phyloP scores from a whole-genome alignment of 2,113 vertebrate species.

The Ploceus nigricollis region DNA sequence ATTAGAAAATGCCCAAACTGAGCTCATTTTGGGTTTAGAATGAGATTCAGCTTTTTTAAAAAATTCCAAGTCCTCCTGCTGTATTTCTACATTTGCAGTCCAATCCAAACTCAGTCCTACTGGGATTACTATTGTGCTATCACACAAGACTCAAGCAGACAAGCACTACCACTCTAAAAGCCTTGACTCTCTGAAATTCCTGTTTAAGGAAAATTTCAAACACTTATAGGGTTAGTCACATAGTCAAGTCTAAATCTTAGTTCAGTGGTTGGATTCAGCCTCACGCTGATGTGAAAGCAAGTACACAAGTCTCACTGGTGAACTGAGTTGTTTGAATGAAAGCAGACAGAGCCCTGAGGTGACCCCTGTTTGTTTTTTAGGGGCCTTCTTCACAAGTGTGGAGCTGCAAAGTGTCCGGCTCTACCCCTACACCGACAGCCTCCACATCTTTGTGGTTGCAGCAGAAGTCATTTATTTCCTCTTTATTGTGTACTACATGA shows the following conservation, averaged over 20 bases:
- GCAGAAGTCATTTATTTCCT: conserved; percentile 89
- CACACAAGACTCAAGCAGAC: background rate
- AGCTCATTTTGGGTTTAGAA: background rate
- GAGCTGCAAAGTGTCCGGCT: conserved; percentile 87
- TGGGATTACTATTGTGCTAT: background rate
- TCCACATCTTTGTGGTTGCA: conserved; percentile 88
- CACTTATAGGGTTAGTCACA: background rate
- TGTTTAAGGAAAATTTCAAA: background rate
- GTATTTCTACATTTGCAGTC: background rate
- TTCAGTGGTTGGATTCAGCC: background rate
- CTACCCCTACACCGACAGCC: conserved; percentile 84
- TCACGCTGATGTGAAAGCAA: accelerated
- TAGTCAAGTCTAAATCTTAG: background rate
- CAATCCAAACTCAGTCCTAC: background rate
- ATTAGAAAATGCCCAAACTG: background rate
- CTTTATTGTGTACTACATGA: conserved; percentile 92
- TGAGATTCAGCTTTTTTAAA: background rate
- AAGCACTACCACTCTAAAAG: background rate
- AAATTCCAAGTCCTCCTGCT: background rate
- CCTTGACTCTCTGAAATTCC: background rate
- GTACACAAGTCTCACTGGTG: background rate
- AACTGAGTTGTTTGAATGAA: background rate
- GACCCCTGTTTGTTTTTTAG: conserved; percentile 64
- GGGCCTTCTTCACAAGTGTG: conserved; percentile 81
- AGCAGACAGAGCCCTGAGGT: background rate